phyloP scores from a whole-genome alignment of 2,113 vertebrate species.

The Clupea harengus region DNA sequence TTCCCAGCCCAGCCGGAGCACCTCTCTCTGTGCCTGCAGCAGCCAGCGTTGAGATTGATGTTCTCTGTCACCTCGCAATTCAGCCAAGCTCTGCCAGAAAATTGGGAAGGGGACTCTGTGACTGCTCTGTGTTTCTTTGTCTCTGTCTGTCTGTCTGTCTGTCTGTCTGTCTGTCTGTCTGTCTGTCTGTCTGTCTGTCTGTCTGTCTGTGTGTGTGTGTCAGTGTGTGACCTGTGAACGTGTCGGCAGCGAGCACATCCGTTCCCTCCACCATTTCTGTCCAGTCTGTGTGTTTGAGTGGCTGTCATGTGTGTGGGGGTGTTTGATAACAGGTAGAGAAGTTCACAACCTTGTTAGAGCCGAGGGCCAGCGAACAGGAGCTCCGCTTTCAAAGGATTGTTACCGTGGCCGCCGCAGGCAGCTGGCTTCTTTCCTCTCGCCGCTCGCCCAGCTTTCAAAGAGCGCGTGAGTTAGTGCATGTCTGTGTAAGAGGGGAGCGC shows the following conservation, averaged over 20 bases:
- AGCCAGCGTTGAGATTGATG: constrained; percentile 39
- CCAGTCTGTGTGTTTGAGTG: not conserved
- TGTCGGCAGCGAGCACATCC: not conserved
- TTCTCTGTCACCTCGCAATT: constrained; percentile 34
- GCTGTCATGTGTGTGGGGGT: not conserved
- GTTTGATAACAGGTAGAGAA: not conserved
- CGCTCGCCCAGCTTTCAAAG: not conserved
- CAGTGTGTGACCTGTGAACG: constrained; percentile 14
- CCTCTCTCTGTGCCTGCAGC: not conserved
- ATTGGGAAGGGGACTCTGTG: constrained; percentile 33
- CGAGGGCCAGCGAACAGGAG: not conserved
- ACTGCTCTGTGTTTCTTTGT: constrained; percentile 22
- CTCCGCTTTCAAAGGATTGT: not conserved
- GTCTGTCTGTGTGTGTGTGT: constrained; percentile 13
- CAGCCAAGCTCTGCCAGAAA: constrained; percentile 19
- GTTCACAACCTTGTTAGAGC: not conserved
- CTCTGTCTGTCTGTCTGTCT: not conserved
- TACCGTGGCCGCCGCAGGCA: not conserved
- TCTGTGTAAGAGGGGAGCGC: not conserved
- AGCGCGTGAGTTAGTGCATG: not conserved
- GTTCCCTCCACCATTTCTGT: not conserved
- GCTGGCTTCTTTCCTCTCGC: not conserved
- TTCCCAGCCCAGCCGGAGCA: not conserved
- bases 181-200: not conserved
- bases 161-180: not conserved